Percentiles rank a stretch among this genome's conserved stretches.
Evolutionary conservation across 2,888 invertebrate species (phyloP).

Genomic region (Pristionchus exspectatus): DNA sequence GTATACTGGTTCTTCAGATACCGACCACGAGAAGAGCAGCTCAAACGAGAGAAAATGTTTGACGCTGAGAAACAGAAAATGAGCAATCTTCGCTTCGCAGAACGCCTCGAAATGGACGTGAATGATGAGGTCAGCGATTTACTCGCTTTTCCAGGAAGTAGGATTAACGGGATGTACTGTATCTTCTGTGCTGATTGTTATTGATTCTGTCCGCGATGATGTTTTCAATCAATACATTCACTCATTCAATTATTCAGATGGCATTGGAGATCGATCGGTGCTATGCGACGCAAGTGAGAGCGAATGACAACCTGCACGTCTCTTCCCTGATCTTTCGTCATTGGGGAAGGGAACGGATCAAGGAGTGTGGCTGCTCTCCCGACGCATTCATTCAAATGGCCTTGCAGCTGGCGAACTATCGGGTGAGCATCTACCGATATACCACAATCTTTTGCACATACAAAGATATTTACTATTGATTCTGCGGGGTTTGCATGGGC

Average conservation of each 20-base stretch:
- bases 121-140: not conserved
- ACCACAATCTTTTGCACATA: too few relatives aligned
- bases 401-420: conserved; percentile 91
- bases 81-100: not conserved
- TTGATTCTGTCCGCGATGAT: too few relatives aligned
- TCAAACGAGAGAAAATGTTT: not conserved
- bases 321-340: conserved; percentile 65
- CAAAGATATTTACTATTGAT: too few relatives aligned
- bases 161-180: too few relatives aligned
- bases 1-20: not conserved
- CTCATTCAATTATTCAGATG: conserved; percentile 62
- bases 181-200: too few relatives aligned
- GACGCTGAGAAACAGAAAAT: not conserved
- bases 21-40: not conserved
- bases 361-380: conserved; percentile 91
- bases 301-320: conserved; percentile 66
- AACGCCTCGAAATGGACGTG: not conserved
- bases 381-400: conserved; percentile 98
- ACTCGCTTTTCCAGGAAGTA: too few relatives aligned
- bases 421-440: too few relatives aligned
- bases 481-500: too few relatives aligned
- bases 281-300: conserved; percentile 56
- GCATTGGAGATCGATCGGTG: conserved; percentile 63
- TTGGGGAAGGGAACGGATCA: conserved; percentile 86
- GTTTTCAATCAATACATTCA: too few relatives aligned